Evolutionary conservation across 1,140 invertebrate species (phyloP), one percentile per base, ranked within the genome.

Genomic region (Ditylenchus dipsaci): DNA sequence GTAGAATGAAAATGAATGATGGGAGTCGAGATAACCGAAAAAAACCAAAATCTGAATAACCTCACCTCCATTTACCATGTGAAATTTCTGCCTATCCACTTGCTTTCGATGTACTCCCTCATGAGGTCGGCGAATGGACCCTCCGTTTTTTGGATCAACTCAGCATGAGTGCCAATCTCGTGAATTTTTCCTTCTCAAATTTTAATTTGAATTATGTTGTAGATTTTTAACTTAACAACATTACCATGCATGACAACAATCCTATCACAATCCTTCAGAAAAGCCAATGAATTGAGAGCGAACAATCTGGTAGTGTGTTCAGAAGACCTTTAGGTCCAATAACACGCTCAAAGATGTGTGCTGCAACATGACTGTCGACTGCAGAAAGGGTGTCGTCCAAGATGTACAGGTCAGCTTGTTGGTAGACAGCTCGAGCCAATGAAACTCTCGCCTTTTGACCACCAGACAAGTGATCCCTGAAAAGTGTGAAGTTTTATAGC

Each of bases 401-500:
- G 19, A 82, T 58, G 49, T 81, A 81, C 17, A 81, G 71, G 23
- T 82, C 77, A n/a, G 80, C 71, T 29, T 80, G 63, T 15, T 60
- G 59, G 58, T 81, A 81, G 9, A 82, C 65, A 23, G 73, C 65
- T 1, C 68, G 43, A 23, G 88, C 88, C 17, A 89, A 78, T 61
- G 85, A 85, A 59, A 89, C 84, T 66, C 88, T 79, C 72, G 88
- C 86, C 69, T 87, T 88, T 80, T 88, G 88, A 15, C 86, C 86
- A 7, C 86, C 87, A 70, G 83, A 85, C 42, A 87, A 71, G 60
- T 86, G 8, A 86, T 80, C 86, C 86, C 84, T 85, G 19, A 65
- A 72, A 53, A 15, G n/a, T 19, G n/a, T n/a, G n/a, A n/a, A n/a
- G 17, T 15, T 13, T 1, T 68, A 3, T 27, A 0, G 43, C 38